Base-by-base conservation (phyloP, 2,797 vertebrate species). In the Diplodus sargus region DNA sequence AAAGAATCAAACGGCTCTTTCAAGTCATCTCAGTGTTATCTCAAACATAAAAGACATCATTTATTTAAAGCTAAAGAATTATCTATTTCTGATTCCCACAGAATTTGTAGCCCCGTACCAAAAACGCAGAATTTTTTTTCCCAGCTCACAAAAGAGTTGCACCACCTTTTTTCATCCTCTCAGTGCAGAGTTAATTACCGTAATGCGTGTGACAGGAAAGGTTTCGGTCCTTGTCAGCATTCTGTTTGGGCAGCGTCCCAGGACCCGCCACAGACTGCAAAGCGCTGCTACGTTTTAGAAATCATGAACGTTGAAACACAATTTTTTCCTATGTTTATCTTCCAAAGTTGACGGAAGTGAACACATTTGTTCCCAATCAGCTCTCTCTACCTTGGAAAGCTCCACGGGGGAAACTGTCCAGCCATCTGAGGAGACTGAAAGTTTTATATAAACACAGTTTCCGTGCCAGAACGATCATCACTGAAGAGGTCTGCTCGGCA, bases 171-270 rank as follows among this genome's bases (percentile, higher is more conserved):
- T 74, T 52, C 54, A 71, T 65, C 70, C 34, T 79, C 73, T 81
- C 75, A 82, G 78, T 71, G 76, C 47, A 79, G 83, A 87, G 76
- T 87, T 86, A 85, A 88, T 90, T 86, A 87, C 76, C 53, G 42
- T 81, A 84, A 88, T 85, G 86, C 74, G 77, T 54, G 48, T 73
- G 78, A 90, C 4, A 23, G 72, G 67, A 85, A 82, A 62, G 65
- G 76, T 84, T 34, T 89, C 1, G 30, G 70, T 64, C 42, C 25
- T 70, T 12, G 86, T 90, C 90, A 91, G 89, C 89, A 66, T 48
- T 89, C 62, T 83, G 82, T 80, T 78, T 63, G 75, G 74, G 73
- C 56, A 56, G 63, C 52, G 20, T 60, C 84, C 82, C 82, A 84
- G 47, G 39, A 39, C 39, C 39, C 15, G 51, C 1, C 17, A 34